These are phyloP conservation scores for Eurosta solidaginis DNA, from an alignment of 1,140 invertebrate species.

Conservation along the genomic window DNA sequence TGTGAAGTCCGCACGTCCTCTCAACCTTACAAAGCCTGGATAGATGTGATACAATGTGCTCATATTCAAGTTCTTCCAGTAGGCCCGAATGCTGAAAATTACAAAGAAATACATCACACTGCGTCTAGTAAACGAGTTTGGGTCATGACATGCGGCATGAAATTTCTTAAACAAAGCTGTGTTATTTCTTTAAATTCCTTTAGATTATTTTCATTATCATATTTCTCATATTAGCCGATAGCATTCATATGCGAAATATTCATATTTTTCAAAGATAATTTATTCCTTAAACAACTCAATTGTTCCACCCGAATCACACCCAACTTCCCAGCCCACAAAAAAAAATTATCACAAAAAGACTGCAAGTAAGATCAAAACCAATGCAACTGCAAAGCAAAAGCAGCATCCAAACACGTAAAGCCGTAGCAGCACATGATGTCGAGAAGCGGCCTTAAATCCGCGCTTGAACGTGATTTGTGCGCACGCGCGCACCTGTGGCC, in stretches of 20 bases:
- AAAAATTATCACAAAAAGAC: background rate
- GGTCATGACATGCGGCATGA: too few species aligned
- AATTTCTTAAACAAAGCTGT: too few species aligned
- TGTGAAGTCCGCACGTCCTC: too few species aligned
- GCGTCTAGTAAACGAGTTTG: too few species aligned
- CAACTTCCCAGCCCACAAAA: background rate
- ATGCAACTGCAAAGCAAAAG: background rate
- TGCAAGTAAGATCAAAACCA: background rate
- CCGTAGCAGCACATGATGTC: background rate
- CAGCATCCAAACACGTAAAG: background rate
- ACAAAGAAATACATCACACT: too few species aligned
- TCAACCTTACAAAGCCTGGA: too few species aligned
- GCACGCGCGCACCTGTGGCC: slow-evolving; percentile 16
- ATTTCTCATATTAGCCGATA: background rate
- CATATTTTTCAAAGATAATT: background rate
- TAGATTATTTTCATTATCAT: background rate
- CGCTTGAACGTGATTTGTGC: background rate
- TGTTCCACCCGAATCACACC: background rate
- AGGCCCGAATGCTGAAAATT: too few species aligned
- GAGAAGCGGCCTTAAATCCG: background rate
- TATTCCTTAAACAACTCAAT: background rate
- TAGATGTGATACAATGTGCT: too few species aligned
- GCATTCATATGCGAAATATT: background rate
- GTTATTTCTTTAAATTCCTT: background rate
- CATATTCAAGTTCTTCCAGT: too few species aligned